phyloP scores from a whole-genome alignment of 2,888 invertebrate genomes.

The Baccha elongata region DNA sequence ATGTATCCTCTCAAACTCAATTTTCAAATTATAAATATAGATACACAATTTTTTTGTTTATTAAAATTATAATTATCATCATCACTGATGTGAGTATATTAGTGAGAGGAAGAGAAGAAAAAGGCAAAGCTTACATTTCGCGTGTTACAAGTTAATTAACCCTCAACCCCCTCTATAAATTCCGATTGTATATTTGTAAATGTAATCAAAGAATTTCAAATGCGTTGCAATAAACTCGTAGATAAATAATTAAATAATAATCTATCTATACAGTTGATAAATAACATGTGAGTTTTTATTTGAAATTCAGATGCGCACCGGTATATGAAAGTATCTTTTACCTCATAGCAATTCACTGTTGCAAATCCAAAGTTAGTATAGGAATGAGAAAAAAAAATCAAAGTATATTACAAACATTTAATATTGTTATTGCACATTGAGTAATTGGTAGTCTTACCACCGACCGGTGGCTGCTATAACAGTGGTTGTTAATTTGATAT shows the following conservation, averaged over 20 bases:
- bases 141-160: constrained; percentile 60
- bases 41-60: constrained; percentile 25
- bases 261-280: constrained; percentile 1
- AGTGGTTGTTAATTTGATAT: constrained; percentile 42
- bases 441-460: constrained; percentile 50
- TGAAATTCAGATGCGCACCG: constrained; percentile 35
- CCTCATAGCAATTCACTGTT: constrained; percentile 52
- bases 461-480: neutral
- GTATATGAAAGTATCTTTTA: constrained; percentile 28
- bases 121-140: constrained; percentile 34
- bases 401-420: constrained; percentile 29
- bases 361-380: constrained; percentile 45
- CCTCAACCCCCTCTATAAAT: neutral
- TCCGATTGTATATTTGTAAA: neutral
- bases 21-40: constrained; percentile 18
- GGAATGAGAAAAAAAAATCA: constrained; percentile 9
- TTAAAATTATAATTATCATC: constrained; percentile 22
- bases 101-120: neutral
- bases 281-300: constrained; percentile 10
- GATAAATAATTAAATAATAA: constrained; percentile 25
- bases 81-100: neutral
- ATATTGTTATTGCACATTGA: constrained; percentile 45
- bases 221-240: constrained; percentile 43
- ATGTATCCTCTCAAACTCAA: neutral
- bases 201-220: constrained; percentile 50